Evolutionary conservation across 2,888 invertebrate species (phyloP).

Genomic region (Caenorhabditis macrosperma): DNA sequence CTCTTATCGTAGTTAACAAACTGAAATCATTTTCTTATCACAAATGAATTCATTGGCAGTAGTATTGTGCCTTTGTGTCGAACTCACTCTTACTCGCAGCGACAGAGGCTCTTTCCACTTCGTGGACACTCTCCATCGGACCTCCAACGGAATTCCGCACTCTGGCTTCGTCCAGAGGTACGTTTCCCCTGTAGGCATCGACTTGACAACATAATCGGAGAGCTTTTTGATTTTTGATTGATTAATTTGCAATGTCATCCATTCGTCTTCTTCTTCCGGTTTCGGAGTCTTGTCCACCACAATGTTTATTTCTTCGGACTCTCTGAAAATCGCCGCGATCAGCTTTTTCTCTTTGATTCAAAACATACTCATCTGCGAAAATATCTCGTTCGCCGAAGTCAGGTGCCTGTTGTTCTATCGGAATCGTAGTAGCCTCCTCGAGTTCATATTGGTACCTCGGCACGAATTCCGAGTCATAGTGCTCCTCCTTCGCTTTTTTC

Average conservation of each 20-base stretch:
- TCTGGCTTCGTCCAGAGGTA: constrained; percentile 15
- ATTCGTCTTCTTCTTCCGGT: not conserved
- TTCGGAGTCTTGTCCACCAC: too few relatives aligned
- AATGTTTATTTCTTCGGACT: too few relatives aligned
- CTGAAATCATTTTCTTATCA: constrained; percentile 10
- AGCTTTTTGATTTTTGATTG: not conserved
- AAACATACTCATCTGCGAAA: not conserved
- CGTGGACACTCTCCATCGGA: constrained; percentile 4
- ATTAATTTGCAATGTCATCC: not conserved
- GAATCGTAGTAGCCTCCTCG: too few relatives aligned
- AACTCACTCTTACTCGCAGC: constrained; percentile 4
- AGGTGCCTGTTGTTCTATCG: too few relatives aligned
- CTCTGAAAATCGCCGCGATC: too few relatives aligned
- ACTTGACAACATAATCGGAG: not conserved
- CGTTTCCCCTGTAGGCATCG: not conserved
- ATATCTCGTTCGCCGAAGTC: not conserved
- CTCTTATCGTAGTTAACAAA: constrained; percentile 15
- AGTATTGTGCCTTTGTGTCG: too few relatives aligned
- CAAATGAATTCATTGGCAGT: too few relatives aligned
- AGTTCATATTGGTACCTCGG: not conserved
- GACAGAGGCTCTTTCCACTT: not conserved
- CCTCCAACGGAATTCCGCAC: not conserved
- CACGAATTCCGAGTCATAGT: not conserved
- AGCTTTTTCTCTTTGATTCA: too few relatives aligned
- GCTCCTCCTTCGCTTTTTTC: not conserved